phyloP scores from a whole-genome alignment of 2,888 invertebrate species.

The Pharmacophagus antenor region DNA sequence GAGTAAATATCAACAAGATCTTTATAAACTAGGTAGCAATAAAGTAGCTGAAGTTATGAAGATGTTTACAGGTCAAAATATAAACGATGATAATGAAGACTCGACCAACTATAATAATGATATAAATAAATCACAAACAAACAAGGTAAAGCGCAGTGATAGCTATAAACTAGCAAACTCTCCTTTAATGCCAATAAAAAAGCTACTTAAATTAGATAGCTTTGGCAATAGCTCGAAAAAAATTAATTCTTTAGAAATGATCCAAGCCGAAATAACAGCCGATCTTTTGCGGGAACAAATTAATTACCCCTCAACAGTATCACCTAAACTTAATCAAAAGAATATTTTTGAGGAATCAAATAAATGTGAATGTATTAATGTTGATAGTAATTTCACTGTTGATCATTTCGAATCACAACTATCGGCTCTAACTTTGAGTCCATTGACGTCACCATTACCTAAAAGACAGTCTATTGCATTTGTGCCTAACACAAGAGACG shows the following conservation, averaged over 20 bases:
- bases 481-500: conserved; percentile 63
- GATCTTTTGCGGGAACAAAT: conserved; percentile 85
- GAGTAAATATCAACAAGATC: conserved; percentile 56
- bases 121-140: conserved; percentile 49
- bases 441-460: conserved; percentile 65
- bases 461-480: conserved; percentile 67
- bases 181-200: conserved; percentile 84
- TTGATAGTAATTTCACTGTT: conserved; percentile 48
- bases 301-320: conserved; percentile 85
- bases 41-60: conserved; percentile 73
- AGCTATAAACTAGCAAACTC: conserved; percentile 92
- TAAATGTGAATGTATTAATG: conserved; percentile 56
- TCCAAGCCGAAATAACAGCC: conserved; percentile 82
- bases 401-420: conserved; percentile 66
- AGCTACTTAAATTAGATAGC: conserved; percentile 76
- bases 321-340: conserved; percentile 75
- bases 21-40: conserved; percentile 57
- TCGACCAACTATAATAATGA: conserved; percentile 41
- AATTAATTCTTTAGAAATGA: conserved; percentile 77
- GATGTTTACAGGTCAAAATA: conserved; percentile 69
- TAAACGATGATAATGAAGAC: conserved; percentile 36
- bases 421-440: conserved; percentile 68
- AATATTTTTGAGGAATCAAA: conserved; percentile 54
- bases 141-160: conserved; percentile 88
- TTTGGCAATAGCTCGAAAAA: conserved; percentile 69